phyloP scores from a whole-genome alignment of 2,888 invertebrate species.

The Brachycybe producta region DNA sequence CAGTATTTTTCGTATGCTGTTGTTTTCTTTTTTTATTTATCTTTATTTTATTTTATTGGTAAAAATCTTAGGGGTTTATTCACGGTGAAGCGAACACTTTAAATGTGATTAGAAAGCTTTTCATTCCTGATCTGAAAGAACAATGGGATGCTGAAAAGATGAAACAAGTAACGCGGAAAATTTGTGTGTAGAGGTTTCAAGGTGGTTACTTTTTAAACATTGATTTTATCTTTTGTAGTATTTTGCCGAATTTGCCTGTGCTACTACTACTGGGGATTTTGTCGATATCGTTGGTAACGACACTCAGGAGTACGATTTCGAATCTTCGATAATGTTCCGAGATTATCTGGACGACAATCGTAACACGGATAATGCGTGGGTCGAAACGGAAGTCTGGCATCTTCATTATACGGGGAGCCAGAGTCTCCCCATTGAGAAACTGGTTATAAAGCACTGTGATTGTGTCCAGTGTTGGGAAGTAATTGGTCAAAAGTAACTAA shows the following conservation, averaged over 20 bases:
- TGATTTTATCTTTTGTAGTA: conserved; percentile 15
- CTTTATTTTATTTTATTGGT: not conserved
- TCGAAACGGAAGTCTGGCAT: conserved; percentile 86
- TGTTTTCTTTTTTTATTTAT: conserved; percentile 1
- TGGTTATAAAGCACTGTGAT: conserved; percentile 10
- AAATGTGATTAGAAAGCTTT: conserved; percentile 43
- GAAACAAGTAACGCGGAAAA: conserved; percentile 32
- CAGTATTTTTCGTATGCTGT: not conserved
- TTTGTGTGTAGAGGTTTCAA: not conserved
- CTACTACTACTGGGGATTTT: conserved; percentile 18
- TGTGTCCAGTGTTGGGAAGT: not conserved
- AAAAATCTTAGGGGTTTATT: conserved; percentile 16
- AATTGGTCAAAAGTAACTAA: not conserved
- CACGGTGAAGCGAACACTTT: conserved; percentile 43
- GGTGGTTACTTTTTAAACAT: not conserved
- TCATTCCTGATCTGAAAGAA: conserved; percentile 68
- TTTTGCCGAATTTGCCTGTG: conserved; percentile 16
- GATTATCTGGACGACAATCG: conserved; percentile 96
- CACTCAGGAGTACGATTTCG: conserved; percentile 15
- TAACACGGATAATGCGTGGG: conserved; percentile 98
- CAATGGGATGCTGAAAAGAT: conserved; percentile 62
- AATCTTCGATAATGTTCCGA: conserved; percentile 48
- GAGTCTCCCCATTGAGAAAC: conserved; percentile 3
- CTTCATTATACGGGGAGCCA: conserved; percentile 58
- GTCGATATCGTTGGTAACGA: conserved; percentile 19